Percentiles rank a stretch among this genome's conserved stretches.
phyloP scores from a whole-genome alignment of 37 sponge, comb jelly and placozoan species.

The Corticium candelabrum region DNA sequence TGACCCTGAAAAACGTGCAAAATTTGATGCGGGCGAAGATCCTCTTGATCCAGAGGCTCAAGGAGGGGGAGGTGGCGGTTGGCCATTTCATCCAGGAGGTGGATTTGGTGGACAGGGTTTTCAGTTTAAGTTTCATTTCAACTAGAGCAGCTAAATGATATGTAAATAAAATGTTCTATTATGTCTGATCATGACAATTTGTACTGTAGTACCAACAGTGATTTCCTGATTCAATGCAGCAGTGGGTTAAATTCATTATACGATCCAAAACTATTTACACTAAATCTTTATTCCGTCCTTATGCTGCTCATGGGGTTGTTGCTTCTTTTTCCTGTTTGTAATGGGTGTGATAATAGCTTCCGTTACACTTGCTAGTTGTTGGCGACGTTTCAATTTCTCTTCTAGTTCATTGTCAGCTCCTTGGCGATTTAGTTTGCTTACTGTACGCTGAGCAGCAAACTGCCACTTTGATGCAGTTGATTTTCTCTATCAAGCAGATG shows the following conservation, averaged over 20 bases:
- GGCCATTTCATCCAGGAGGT: conserved; percentile 48
- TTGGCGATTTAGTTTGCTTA: too few relatives aligned
- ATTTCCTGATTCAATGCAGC: too few relatives aligned
- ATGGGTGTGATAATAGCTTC: not conserved
- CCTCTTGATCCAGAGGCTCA: conserved; percentile 87
- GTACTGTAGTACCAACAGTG: too few relatives aligned
- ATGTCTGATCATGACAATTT: too few relatives aligned
- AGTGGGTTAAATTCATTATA: too few relatives aligned
- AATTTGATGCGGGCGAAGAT: conserved; percentile 96
- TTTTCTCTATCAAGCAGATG: too few relatives aligned
- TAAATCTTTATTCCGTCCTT: not conserved
- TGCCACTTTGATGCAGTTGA: too few relatives aligned
- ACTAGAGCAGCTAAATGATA: conserved; percentile 1
- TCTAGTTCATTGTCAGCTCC: not conserved
- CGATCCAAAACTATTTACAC: too few relatives aligned
- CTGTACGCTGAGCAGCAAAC: too few relatives aligned
- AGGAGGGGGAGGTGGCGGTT: conserved; percentile 39
- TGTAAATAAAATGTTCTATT: not conserved
- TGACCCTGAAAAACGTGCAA: conserved; percentile 79
- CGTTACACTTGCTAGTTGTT: not conserved
- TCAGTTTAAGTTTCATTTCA: conserved; percentile 88
- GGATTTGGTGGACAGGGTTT: conserved; percentile 44
- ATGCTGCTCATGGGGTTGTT: not conserved
- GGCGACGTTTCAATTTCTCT: not conserved
- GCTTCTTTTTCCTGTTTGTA: not conserved